Percentiles rank a stretch among this genome's conserved stretches.
Evolutionary conservation across 2,113 vertebrate species (phyloP).

Genomic region (Hemibagrus wyckioides): DNA sequence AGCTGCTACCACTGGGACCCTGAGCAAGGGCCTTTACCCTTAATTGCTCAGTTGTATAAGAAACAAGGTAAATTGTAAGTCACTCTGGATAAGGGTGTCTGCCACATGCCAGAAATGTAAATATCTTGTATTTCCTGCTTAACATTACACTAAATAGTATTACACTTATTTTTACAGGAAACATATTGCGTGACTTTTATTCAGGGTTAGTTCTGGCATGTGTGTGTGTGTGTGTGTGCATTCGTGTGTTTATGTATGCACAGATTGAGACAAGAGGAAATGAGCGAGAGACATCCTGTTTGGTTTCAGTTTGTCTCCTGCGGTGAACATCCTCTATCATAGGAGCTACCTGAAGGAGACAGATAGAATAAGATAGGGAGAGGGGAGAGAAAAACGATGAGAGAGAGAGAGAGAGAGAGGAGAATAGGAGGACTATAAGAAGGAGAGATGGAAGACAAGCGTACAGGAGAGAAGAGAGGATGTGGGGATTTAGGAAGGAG

Average conservation of each 20-base stretch:
- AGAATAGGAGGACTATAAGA: no score
- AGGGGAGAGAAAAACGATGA: not conserved
- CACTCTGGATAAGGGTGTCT: no score
- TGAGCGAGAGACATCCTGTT: conserved; percentile 32
- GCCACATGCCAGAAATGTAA: no score
- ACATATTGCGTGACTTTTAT: not conserved
- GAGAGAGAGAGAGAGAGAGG: not conserved
- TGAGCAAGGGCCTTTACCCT: no score
- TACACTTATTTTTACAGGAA: not conserved
- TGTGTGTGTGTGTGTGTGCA: conserved; percentile 28
- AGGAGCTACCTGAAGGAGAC: not conserved
- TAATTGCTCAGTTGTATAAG: no score
- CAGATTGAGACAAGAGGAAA: conserved; percentile 28
- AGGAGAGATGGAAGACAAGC: no score
- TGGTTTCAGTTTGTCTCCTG: conserved; percentile 8
- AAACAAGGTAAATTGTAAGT: no score
- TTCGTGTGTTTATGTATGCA: not conserved
- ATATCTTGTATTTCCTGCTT: no score
- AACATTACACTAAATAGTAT: no score
- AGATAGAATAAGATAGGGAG: not conserved
- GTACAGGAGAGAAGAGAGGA: not conserved
- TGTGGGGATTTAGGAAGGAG: not conserved
- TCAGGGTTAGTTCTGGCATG: not conserved
- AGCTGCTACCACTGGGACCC: no score
- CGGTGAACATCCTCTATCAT: not conserved